Evolutionary conservation across 1,140 invertebrate genomes (phyloP).

Genomic region (Sesamia nonagrioides): DNA sequence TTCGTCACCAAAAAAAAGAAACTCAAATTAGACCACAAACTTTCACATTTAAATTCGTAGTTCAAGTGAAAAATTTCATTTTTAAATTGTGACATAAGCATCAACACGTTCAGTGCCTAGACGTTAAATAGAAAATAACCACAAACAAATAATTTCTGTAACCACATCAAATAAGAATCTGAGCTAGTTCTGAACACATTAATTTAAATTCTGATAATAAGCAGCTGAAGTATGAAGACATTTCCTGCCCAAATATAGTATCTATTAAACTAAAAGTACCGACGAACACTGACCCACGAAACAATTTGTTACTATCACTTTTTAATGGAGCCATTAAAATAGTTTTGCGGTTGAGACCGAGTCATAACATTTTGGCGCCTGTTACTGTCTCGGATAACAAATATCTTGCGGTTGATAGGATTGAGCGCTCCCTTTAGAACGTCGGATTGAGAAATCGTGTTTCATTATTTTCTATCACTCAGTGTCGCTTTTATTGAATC

Average conservation of each 20-base stretch:
- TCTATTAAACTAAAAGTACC: slow-evolving; percentile 47
- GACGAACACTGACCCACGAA: slow-evolving; percentile 54
- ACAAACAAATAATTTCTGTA: slow-evolving; percentile 19
- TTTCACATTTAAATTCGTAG: slow-evolving; percentile 24
- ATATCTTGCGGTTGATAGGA: slow-evolving; percentile 74
- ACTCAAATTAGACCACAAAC: slow-evolving; percentile 4
- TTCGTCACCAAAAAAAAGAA: neutral
- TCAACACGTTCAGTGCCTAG: neutral
- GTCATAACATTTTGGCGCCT: slow-evolving; percentile 76
- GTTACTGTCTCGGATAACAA: slow-evolving; percentile 67
- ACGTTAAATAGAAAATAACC: slow-evolving; percentile 25
- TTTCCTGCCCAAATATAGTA: slow-evolving; percentile 56
- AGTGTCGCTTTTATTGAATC: slow-evolving; percentile 57
- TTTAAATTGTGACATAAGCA: slow-evolving; percentile 15
- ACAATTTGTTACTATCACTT: slow-evolving; percentile 83
- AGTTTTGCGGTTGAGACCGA: slow-evolving; percentile 71
- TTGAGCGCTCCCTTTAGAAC: slow-evolving; percentile 54
- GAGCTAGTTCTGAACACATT: slow-evolving; percentile 31
- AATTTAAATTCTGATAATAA: slow-evolving; percentile 52
- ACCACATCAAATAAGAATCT: slow-evolving; percentile 39
- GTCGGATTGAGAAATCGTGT: slow-evolving; percentile 70
- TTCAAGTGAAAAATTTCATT: slow-evolving; percentile 8
- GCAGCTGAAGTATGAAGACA: slow-evolving; percentile 56
- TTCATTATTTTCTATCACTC: slow-evolving; percentile 64
- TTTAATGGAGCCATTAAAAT: slow-evolving; percentile 82